Base-by-base conservation (phyloP, 1,140 invertebrate species). In the Augochlora pura region DNA sequence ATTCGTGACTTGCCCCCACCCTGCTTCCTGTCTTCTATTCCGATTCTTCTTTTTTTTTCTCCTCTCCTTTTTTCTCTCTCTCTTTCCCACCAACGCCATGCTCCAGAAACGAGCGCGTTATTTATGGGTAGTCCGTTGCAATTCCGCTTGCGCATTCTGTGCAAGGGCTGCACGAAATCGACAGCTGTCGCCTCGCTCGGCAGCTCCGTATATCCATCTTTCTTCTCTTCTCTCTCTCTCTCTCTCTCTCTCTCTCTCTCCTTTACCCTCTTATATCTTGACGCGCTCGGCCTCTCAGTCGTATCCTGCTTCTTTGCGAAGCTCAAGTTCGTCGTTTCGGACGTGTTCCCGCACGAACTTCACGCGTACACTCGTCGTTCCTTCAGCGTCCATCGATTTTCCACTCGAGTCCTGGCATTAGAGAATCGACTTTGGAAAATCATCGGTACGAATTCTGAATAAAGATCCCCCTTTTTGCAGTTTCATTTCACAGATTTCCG, bases 51-150 rank as follows among this genome's bases (percentile, higher is more conserved):
- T 27, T 46, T 49, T 57, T 68, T 79, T 52, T 32, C 1, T 32
- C 32, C 4, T 32, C 23, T 67, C 54, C 59, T 77, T 32, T 64
- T 42, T 49, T 49, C 62, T 72, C 77, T 54, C 32, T 67, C 54
- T 49, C 77, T 39, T 64, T 60, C 46, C 79, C 62, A 18, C 72
- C 39, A 32, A 46, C 10, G 39, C 74, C 72, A 74, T 80, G 84
- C 74, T 82, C 84, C 84, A 86, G 86, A 89, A 87, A 87, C 86
- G 82, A 85, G 78, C 81, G 54, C 71, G 84, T 88, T 88, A 88
- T 88, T 88, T 88, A 88, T 88, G 86, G 84, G 63, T 79, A 77
- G 83, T 78, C 77, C 69, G 84, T 83, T 83, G 81, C 86, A 77
- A 88, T 78, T 87, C 81, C 38, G 77, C 79, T 77, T 79, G 80